Conservation (phyloP, 2,113 vertebrate species). For the Cinclus mexicanus region DNA sequence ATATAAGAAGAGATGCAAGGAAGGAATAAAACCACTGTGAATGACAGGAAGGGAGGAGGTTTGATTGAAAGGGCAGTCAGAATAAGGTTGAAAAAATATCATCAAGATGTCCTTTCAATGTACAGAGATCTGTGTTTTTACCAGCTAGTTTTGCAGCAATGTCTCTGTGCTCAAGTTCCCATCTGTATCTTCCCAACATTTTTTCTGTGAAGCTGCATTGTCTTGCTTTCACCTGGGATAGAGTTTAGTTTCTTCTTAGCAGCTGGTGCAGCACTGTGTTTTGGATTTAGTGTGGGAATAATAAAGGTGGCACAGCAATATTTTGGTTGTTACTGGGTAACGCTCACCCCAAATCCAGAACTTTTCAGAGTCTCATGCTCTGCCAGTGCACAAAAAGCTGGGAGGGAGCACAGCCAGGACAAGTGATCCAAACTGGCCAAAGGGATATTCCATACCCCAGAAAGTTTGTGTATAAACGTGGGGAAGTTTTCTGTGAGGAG, state of each 20-base stretch:
- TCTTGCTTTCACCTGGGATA: background rate
- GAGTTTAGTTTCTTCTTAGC: background rate
- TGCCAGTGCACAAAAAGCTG: background rate
- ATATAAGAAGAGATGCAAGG: background rate
- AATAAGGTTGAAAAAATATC: background rate
- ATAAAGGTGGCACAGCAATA: background rate
- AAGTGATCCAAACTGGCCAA: background rate
- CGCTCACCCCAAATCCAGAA: background rate
- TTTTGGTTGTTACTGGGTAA: background rate
- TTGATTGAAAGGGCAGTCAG: background rate
- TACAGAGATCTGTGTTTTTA: background rate
- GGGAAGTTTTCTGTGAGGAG: background rate
- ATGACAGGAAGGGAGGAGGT: background rate
- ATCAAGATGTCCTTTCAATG: background rate
- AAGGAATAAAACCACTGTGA: background rate
- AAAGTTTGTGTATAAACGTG: background rate
- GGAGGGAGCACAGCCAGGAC: background rate
- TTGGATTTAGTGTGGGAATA: background rate
- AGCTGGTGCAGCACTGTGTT: background rate
- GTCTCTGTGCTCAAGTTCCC: background rate
- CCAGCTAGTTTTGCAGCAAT: background rate
- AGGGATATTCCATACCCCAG: background rate
- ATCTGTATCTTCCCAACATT: background rate
- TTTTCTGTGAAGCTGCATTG: background rate
- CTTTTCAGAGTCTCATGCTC: background rate